Evolutionary conservation across 2,113 vertebrate genomes (phyloP).

Genomic region (Grus americana): DNA sequence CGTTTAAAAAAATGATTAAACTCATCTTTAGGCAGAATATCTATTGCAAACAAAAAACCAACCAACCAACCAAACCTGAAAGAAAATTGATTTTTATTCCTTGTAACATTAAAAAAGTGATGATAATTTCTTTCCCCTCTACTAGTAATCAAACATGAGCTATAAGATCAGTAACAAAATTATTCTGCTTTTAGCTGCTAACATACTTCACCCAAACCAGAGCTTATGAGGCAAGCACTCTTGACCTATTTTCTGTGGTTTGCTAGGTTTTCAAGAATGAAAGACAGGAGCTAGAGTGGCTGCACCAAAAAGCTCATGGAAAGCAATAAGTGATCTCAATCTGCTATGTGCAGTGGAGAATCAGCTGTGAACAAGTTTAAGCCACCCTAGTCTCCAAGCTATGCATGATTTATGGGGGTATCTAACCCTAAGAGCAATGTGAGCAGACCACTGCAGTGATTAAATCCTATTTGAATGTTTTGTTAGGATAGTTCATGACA

Average conservation of each 20-base stretch:
- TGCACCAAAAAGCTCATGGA: constrained; percentile 10
- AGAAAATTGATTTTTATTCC: constrained; percentile 22
- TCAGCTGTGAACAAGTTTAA: constrained; percentile 47
- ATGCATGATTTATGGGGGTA: constrained; percentile 68
- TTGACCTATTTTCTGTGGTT: constrained; percentile 23
- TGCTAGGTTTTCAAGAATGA: constrained; percentile 33
- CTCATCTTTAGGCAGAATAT: not conserved
- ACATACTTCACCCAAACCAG: not conserved
- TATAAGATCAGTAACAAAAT: constrained; percentile 15
- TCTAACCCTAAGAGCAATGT: constrained; percentile 54
- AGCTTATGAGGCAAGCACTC: not conserved
- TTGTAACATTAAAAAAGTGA: not conserved
- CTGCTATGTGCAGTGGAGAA: not conserved
- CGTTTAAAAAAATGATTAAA: constrained; percentile 11
- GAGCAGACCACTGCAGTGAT: constrained; percentile 48
- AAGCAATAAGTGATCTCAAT: constrained; percentile 26
- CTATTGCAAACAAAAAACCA: not conserved
- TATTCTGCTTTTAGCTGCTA: constrained; percentile 10
- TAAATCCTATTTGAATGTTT: constrained; percentile 65
- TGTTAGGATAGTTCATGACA: constrained; percentile 64
- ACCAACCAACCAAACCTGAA: not conserved
- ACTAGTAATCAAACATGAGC: not conserved
- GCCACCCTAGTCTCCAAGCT: constrained; percentile 22
- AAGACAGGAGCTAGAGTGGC: not conserved
- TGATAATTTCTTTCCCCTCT: not conserved